Conservation (phyloP, 2,113 vertebrate species). For the Chloropsis hardwickii region DNA sequence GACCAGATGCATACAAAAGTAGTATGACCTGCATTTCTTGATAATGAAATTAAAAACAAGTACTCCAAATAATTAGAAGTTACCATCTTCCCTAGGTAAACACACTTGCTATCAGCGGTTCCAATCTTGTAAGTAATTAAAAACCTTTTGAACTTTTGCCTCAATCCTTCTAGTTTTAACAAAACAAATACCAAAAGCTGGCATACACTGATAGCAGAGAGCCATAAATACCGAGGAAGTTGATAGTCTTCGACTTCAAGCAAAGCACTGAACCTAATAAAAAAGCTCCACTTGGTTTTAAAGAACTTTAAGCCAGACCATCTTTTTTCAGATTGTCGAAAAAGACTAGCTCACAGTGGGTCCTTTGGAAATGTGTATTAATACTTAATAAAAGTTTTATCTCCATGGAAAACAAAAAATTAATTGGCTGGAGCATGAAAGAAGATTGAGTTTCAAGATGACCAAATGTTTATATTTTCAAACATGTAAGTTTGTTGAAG, state of each 20-base stretch:
- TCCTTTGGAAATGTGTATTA: not conserved
- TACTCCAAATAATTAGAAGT: not conserved
- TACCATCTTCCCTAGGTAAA: not conserved
- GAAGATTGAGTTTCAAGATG: not conserved
- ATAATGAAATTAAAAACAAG: conserved; percentile 2
- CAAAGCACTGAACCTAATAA: not conserved
- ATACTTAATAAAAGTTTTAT: not conserved
- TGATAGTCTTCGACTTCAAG: not conserved
- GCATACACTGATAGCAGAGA: not conserved
- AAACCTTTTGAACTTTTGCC: conserved; percentile 30
- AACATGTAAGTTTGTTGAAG: not conserved
- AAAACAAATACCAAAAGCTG: conserved; percentile 10
- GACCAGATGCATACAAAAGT: not conserved
- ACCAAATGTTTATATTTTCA: conserved; percentile 4
- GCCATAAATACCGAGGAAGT: not conserved
- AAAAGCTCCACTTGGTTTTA: not conserved
- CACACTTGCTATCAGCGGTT: not conserved
- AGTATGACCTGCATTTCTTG: not conserved
- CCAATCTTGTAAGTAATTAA: not conserved
- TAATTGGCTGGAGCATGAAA: not conserved
- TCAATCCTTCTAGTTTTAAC: not conserved
- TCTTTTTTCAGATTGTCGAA: not conserved
- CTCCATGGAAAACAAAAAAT: not conserved
- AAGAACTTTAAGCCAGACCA: not conserved
- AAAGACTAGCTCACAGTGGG: not conserved